A percentile compares a stretch with the other conserved stretches of the same genome.
phyloP scores from a whole-genome alignment of 2,888 invertebrate genomes.

The Stenchaetothrips biformis region DNA sequence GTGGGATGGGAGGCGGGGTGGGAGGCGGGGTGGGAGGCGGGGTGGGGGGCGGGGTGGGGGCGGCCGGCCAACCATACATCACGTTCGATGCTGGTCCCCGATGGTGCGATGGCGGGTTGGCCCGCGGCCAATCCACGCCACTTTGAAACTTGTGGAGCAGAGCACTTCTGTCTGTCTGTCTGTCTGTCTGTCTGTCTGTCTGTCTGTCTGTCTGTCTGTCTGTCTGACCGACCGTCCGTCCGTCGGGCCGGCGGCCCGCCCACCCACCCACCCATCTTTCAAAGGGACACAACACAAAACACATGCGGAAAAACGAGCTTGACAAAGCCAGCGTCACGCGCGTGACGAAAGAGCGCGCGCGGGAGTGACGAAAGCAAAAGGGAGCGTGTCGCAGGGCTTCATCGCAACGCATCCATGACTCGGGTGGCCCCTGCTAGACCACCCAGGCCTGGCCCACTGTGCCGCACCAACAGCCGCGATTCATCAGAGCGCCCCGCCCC shows the following conservation, averaged over 20 bases:
- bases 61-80: neutral
- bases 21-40: constrained; percentile 14
- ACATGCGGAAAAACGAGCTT: no score
- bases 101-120: neutral
- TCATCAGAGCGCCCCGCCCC: no score
- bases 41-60: neutral
- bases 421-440: no score
- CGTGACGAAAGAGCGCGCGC: no score
- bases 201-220: constrained; percentile 21
- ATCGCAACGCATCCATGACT: no score
- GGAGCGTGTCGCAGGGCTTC: no score
- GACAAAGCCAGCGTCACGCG: no score
- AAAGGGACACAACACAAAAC: neutral
- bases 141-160: constrained; percentile 18
- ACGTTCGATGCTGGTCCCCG: neutral
- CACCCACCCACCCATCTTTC: neutral
- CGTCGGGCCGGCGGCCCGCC: constrained; percentile 32
- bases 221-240: neutral
- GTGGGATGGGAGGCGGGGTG: constrained; percentile 1
- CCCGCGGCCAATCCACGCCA: neutral
- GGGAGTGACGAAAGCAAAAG: no score
- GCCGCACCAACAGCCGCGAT: no score
- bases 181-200: neutral
- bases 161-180: constrained; percentile 12
- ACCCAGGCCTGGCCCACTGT: no score